Evolutionary conservation across 2,113 vertebrate species (phyloP).

Genomic region (Caloenas nicobarica): DNA sequence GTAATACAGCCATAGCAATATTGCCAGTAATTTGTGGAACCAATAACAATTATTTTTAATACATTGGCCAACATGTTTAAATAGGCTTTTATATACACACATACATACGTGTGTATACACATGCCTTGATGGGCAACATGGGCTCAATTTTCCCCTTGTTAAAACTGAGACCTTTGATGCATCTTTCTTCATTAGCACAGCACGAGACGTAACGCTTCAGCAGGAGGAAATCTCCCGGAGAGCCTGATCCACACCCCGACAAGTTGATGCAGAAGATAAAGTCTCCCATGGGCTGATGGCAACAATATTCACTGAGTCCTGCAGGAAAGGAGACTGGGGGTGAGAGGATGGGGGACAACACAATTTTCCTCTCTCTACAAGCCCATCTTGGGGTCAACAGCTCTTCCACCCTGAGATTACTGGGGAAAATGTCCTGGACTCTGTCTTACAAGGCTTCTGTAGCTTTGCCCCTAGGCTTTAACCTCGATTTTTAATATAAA

Average conservation of each 20-base stretch:
- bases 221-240: neutral
- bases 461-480: neutral
- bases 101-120: neutral
- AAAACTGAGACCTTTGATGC: neutral
- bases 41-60: conserved; percentile 26
- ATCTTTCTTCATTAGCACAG: neutral
- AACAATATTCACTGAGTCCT: neutral
- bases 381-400: neutral
- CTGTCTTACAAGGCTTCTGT: neutral
- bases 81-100: neutral
- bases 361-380: neutral
- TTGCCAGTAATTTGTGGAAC: conserved; percentile 4
- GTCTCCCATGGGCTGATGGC: neutral
- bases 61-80: neutral
- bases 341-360: neutral
- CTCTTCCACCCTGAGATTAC: neutral
- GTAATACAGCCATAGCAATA: conserved; percentile 21
- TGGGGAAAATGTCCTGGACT: neutral
- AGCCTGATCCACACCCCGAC: neutral
- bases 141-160: neutral
- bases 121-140: neutral
- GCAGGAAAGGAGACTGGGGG: fast-evolving
- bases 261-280: neutral
- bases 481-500: neutral
- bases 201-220: fast-evolving